These are phyloP conservation scores for Trichomalopsis sarcophagae DNA, from an alignment of 1,140 invertebrate species.

Conservation along the genomic window DNA sequence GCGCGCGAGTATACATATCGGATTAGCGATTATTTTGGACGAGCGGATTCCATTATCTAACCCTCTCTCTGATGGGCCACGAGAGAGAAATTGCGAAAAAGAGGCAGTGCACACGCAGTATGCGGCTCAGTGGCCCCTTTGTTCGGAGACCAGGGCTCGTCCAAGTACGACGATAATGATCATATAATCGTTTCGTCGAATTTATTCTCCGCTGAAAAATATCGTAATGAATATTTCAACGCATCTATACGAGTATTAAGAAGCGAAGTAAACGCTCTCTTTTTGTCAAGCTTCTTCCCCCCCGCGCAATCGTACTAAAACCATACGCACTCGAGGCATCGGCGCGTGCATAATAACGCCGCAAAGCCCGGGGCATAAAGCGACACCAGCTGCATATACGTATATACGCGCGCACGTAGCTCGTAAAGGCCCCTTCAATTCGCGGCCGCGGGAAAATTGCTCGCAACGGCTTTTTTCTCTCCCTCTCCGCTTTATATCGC, in stretches of 20 bases:
- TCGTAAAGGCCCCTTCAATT: constrained; percentile 67
- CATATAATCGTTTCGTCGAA: neutral
- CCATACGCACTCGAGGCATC: constrained; percentile 43
- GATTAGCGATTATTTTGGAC: neutral
- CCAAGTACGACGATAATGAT: neutral
- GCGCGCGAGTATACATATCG: neutral
- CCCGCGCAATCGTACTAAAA: neutral
- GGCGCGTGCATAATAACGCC: constrained; percentile 68
- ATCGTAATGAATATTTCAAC: too few relatives aligned
- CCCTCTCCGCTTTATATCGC: too few relatives aligned
- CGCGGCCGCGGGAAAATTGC: neutral
- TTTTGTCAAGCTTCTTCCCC: neutral
- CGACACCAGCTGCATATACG: constrained; percentile 50
- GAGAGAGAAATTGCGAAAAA: neutral
- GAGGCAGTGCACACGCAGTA: neutral
- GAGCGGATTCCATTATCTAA: neutral
- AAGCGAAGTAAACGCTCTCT: neutral
- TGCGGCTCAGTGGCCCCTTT: neutral
- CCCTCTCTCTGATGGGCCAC: too few relatives aligned
- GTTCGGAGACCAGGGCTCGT: neutral
- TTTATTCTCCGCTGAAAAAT: too few relatives aligned
- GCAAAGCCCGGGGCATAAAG: constrained; percentile 64
- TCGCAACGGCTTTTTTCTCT: neutral
- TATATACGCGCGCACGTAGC: constrained; percentile 23
- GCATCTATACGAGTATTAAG: neutral